Conservation (phyloP, 2,888 invertebrate species). For the Drosophila rubida region DNA sequence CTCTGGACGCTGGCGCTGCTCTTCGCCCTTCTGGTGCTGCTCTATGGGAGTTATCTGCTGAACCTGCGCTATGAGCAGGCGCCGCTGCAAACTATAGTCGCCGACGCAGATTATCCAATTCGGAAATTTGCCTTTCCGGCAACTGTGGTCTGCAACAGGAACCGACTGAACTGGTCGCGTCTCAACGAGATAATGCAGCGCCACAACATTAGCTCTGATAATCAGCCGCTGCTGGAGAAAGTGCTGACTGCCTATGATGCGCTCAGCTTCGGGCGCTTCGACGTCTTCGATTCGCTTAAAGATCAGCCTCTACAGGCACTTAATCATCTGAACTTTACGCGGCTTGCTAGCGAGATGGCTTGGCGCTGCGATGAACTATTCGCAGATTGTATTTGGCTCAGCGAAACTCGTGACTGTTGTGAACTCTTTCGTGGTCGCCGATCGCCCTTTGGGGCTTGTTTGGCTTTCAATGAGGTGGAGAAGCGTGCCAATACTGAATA, state of each 20-base stretch:
- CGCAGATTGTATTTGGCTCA: conserved; percentile 84
- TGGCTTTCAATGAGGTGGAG: conserved; percentile 84
- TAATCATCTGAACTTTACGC: conserved; percentile 79
- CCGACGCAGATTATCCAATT: conserved; percentile 74
- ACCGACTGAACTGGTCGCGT: conserved; percentile 83
- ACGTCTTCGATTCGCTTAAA: conserved; percentile 43
- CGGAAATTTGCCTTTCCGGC: conserved; percentile 81
- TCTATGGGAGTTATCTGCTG: conserved; percentile 69
- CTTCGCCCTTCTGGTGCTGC: conserved; percentile 64
- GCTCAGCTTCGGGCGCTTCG: conserved; percentile 71
- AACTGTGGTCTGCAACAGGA: conserved; percentile 81
- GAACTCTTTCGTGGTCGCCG: conserved; percentile 84
- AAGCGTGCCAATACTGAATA: conserved; percentile 44
- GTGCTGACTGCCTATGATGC: conserved; percentile 75
- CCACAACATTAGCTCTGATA: conserved; percentile 51
- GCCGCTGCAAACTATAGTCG: conserved; percentile 78
- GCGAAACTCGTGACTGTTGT: conserved; percentile 83
- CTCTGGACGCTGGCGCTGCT: conserved; percentile 74
- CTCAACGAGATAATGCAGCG: conserved; percentile 59
- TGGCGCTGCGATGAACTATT: conserved; percentile 84
- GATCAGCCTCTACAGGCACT: conserved; percentile 50
- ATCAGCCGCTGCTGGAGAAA: conserved; percentile 60
- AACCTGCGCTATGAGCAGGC: conserved; percentile 66
- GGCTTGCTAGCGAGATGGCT: conserved; percentile 75
- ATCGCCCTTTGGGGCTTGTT: conserved; percentile 84